A percentile compares a stretch with the other conserved stretches of the same genome.
These are phyloP conservation scores for Oasisia sp. DNA, from an alignment of 2,888 invertebrate species.

Conservation along the genomic window DNA sequence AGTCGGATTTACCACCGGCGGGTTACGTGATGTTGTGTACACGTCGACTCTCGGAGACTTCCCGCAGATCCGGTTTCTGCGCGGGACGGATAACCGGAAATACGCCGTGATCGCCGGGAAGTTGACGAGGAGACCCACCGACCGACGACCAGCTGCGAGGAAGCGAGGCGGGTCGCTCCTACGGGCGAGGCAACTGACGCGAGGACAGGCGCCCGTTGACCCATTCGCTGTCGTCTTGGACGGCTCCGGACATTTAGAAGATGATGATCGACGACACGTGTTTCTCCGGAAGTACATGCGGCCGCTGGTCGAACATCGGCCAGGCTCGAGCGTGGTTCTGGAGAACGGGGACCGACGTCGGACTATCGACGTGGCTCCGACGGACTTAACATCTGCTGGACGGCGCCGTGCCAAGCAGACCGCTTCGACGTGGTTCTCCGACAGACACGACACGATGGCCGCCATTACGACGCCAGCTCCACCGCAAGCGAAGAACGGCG, in stretches of 20 bases:
- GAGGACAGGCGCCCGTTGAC: background rate
- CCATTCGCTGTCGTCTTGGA: background rate
- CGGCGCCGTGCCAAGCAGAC: background rate
- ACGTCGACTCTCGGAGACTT: background rate
- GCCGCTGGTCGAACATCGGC: background rate
- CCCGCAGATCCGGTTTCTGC: background rate
- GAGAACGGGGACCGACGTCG: background rate
- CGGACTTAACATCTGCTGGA: background rate
- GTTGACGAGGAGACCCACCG: background rate
- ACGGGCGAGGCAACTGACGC: background rate
- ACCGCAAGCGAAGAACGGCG: background rate
- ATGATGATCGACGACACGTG: background rate
- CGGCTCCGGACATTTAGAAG: background rate
- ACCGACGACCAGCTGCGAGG: background rate
- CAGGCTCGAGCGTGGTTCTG: background rate
- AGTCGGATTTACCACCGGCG: background rate
- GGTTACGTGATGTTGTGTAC: background rate
- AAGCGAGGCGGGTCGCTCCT: background rate
- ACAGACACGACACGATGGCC: background rate
- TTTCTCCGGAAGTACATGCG: background rate
- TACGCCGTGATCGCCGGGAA: background rate
- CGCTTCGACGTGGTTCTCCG: background rate
- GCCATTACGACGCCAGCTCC: background rate
- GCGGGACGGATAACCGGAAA: background rate
- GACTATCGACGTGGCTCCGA: background rate